Conservation (phyloP, 1,140 invertebrate genomes). For the Dendrolimus punctatus region DNA sequence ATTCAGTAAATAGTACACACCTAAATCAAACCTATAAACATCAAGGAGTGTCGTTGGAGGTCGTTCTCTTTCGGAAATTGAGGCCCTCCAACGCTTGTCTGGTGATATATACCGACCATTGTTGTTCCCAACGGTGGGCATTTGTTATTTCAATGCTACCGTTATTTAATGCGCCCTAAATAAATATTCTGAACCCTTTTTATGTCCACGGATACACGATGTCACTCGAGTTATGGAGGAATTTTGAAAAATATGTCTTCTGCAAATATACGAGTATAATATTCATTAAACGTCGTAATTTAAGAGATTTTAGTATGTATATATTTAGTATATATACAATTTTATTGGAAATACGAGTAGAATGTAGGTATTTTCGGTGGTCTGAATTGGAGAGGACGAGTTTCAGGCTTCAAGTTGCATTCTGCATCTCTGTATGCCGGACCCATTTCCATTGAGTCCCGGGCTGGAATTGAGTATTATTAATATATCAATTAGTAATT, state of each 20-base stretch:
- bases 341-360: too few species aligned
- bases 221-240: slow-evolving; percentile 8
- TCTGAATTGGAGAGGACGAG: too few species aligned
- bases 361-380: too few species aligned
- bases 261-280: slow-evolving; percentile 2
- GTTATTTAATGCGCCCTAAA: slow-evolving; percentile 33
- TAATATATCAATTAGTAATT: too few species aligned
- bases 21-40: slow-evolving; percentile 9
- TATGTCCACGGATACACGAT: slow-evolving; percentile 16
- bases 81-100: slow-evolving; percentile 16
- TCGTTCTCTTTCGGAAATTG: slow-evolving; percentile 26
- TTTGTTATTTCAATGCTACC: slow-evolving; percentile 35
- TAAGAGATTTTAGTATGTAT: too few species aligned
- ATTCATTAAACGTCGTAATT: too few species aligned
- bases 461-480: too few species aligned
- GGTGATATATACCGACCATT: slow-evolving; percentile 32
- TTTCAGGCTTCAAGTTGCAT: too few species aligned
- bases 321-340: too few species aligned
- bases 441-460: too few species aligned
- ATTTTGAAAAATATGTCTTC: slow-evolving; percentile 11
- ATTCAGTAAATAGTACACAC: not conserved
- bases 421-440: too few species aligned
- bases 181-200: slow-evolving; percentile 33
- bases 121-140: slow-evolving; percentile 29
- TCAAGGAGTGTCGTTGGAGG: slow-evolving; percentile 11